A percentile compares a stretch with the other conserved stretches of the same genome.
These are phyloP conservation scores for Macquaria ambigua DNA, from an alignment of 2,113 vertebrate species.

Conservation along the genomic window DNA sequence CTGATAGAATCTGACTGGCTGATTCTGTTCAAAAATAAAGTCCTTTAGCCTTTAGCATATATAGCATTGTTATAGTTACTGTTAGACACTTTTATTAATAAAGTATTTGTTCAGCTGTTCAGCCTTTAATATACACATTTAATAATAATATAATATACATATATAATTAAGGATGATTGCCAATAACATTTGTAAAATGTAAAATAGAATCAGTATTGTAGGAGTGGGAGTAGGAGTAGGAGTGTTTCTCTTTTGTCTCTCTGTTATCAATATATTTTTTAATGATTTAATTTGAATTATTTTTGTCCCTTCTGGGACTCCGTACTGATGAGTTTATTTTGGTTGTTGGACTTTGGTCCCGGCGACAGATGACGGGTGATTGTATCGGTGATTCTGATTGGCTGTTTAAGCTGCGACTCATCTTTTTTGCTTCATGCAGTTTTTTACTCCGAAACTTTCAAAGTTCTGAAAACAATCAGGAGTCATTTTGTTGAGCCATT, in stretches of 20 bases:
- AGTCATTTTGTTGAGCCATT: neutral
- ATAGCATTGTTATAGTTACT: neutral
- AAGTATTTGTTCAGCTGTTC: neutral
- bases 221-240: too few species aligned
- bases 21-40: neutral
- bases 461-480: neutral
- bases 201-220: neutral
- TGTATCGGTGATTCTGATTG: neutral
- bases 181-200: neutral
- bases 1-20: neutral
- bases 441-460: neutral
- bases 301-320: slow-evolving; percentile 10
- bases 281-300: neutral
- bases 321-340: neutral
- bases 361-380: neutral
- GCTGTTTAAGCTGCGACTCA: neutral
- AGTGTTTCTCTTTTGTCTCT: too few species aligned
- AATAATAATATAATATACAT: too few species aligned
- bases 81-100: too few species aligned
- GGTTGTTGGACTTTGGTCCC: neutral
- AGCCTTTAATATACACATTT: neutral
- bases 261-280: too few species aligned
- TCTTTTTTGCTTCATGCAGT: neutral
- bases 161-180: too few species aligned
- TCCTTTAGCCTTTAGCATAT: neutral